Evolutionary conservation across 2,888 invertebrate genomes (phyloP).

Genomic region (Seira ritae): DNA sequence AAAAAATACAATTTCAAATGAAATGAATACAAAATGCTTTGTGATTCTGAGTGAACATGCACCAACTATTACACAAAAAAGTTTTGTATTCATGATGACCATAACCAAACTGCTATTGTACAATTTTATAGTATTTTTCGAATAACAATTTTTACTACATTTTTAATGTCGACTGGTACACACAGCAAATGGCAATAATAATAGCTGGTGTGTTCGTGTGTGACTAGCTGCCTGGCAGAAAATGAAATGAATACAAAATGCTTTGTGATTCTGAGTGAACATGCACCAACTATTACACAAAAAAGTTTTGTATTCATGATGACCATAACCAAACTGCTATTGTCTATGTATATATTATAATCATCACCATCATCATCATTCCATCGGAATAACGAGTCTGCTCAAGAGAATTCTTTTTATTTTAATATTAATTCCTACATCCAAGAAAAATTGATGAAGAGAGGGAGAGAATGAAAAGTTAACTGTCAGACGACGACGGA

Average conservation of each 20-base stretch:
- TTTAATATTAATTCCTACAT: slow-evolving; percentile 25
- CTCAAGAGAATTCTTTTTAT: background rate
- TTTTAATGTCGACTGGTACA: slow-evolving; percentile 10
- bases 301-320: background rate
- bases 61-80: background rate
- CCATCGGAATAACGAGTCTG: slow-evolving; percentile 20
- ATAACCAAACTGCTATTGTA: too few relatives aligned
- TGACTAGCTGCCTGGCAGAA: slow-evolving; percentile 46
- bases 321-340: too few relatives aligned
- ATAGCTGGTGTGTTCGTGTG: slow-evolving; percentile 24
- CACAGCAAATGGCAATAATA: slow-evolving; percentile 17
- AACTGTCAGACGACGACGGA: slow-evolving; percentile 45
- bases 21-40: slow-evolving; percentile 25
- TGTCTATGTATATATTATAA: slow-evolving; percentile 31
- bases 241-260: slow-evolving; percentile 25
- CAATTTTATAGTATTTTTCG: slow-evolving; percentile 18
- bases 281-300: background rate
- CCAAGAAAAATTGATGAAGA: slow-evolving; percentile 33
- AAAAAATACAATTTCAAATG: slow-evolving; percentile 22
- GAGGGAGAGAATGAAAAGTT: slow-evolving; percentile 10
- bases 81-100: background rate
- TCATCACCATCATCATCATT: slow-evolving; percentile 45
- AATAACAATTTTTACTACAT: slow-evolving; percentile 18
- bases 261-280: slow-evolving; percentile 17
- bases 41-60: slow-evolving; percentile 18